Evolutionary conservation across 2,113 vertebrate species (phyloP), one percentile per base, ranked within the genome.

Genomic region (Gallinago undulata): DNA sequence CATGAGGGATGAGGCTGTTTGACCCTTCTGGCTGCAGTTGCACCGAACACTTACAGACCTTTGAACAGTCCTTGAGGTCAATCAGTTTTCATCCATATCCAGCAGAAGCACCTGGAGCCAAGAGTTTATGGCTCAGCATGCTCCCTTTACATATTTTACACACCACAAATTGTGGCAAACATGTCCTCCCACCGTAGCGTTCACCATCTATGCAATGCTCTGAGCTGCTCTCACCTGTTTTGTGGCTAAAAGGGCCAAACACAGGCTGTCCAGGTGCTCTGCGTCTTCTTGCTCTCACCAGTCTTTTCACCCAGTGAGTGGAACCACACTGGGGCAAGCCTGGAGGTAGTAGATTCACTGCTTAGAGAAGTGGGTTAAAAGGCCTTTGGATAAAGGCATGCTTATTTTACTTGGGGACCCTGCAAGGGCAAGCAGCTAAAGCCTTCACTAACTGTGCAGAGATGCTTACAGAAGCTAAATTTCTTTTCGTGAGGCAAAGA

Each of bases 161-260:
- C 28, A 74, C 85, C 27, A 0, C 66, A 57, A 37, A 27, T 9
- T 35, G 50, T 18, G 50, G n/a, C 62, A 82, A 91, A 80, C 13
- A 15, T 0, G 0, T 92, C 47, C 50, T 93, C 75, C 67, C 82
- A 60, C 60, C 0, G 0, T 7, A 51, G 21, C 2, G 17, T 10
- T 75, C 70, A 60, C 47, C 43, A 60, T 9, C 60, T 31, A 2
- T 22, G 66, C 73, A 81, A 47, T 22, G 45, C 51, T 69, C 73
- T 69, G 57, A 87, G 33, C 48, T 89, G 86, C 56, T 86, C 77
- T 89, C 82, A 33, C 85, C 73, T 88, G 51, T 70, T 81, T 11
- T 74, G 85, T 77, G 76, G 90, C 68, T 86, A 33, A 53, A 80
- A 87, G 56, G 86, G 27, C 27, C 56, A 68, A 91, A 60, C 33